A percentile compares a stretch with the other conserved stretches of the same genome.
Conservation (phyloP, 2,113 vertebrate species). For the Periophthalmodon schlosseri region DNA sequence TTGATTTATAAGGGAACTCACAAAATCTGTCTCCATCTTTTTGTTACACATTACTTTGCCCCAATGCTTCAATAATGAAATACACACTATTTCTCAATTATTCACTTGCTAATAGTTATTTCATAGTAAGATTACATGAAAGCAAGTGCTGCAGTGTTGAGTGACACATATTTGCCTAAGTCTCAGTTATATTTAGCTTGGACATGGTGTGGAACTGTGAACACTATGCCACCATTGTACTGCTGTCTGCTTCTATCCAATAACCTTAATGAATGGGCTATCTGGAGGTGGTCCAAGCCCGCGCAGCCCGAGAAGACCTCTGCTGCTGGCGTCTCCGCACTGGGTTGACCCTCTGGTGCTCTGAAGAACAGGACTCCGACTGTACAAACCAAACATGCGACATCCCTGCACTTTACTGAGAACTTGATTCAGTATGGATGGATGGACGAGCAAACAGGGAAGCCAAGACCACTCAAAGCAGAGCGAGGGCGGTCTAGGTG, state of each 20-base stretch:
- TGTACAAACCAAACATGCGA: slow-evolving; percentile 48
- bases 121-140: background rate
- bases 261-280: slow-evolving; percentile 18
- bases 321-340: slow-evolving; percentile 19
- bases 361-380: slow-evolving; percentile 50
- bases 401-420: slow-evolving; percentile 29
- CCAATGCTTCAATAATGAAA: background rate
- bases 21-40: no score
- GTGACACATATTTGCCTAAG: background rate
- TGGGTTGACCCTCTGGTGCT: slow-evolving; percentile 31
- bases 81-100: background rate
- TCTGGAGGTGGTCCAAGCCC: slow-evolving; percentile 35
- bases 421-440: slow-evolving; percentile 17
- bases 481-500: background rate
- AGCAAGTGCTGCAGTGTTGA: background rate
- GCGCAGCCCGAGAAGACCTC: slow-evolving; percentile 27
- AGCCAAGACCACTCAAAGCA: slow-evolving; percentile 20
- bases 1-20: no score
- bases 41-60: no score
- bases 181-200: slow-evolving; percentile 4
- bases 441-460: slow-evolving; percentile 9
- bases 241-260: slow-evolving; percentile 36
- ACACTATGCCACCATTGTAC: slow-evolving; percentile 36
- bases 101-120: background rate
- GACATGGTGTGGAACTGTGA: slow-evolving; percentile 18